phyloP scores from a whole-genome alignment of 2,888 invertebrate genomes.

The Orthosia incerta region DNA sequence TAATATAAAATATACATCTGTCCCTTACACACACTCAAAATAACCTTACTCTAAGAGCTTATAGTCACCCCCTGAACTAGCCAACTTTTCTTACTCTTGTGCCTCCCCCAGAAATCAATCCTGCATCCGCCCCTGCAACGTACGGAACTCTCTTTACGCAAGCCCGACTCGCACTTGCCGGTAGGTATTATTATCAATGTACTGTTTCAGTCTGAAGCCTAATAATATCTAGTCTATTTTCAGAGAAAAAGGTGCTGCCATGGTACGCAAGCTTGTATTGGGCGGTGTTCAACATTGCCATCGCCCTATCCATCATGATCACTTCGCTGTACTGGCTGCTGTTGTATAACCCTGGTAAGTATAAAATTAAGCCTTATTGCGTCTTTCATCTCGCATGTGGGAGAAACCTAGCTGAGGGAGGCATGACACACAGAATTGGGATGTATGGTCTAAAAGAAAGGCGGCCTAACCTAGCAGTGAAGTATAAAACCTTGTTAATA shows the following conservation, averaged over 20 bases:
- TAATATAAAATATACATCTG: too few relatives aligned
- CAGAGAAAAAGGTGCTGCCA: slow-evolving; percentile 74
- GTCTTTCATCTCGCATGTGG: too few relatives aligned
- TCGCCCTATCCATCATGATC: slow-evolving; percentile 82
- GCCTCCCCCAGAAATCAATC: too few relatives aligned
- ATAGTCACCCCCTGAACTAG: too few relatives aligned
- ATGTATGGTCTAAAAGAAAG: neutral
- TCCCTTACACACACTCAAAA: too few relatives aligned
- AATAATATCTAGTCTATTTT: slow-evolving; percentile 33
- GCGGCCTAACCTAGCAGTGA: neutral
- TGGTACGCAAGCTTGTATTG: slow-evolving; percentile 86
- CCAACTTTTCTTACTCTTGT: too few relatives aligned
- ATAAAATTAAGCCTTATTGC: neutral
- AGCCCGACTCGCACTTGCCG: too few relatives aligned
- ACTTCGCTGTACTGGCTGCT: slow-evolving; percentile 87
- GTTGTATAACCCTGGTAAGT: slow-evolving; percentile 81
- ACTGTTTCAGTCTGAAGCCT: neutral
- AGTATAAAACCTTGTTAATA: too few relatives aligned
- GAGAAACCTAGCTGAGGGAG: too few relatives aligned
- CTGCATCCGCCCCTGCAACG: too few relatives aligned
- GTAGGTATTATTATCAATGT: neutral
- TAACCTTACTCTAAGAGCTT: too few relatives aligned
- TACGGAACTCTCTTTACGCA: too few relatives aligned
- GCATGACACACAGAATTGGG: neutral
- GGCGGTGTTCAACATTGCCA: slow-evolving; percentile 81